These are phyloP conservation scores for Aurelia sp. DNA, from an alignment of 30 jellyfish, hydroid and myxozoan species.

Conservation along the genomic window DNA sequence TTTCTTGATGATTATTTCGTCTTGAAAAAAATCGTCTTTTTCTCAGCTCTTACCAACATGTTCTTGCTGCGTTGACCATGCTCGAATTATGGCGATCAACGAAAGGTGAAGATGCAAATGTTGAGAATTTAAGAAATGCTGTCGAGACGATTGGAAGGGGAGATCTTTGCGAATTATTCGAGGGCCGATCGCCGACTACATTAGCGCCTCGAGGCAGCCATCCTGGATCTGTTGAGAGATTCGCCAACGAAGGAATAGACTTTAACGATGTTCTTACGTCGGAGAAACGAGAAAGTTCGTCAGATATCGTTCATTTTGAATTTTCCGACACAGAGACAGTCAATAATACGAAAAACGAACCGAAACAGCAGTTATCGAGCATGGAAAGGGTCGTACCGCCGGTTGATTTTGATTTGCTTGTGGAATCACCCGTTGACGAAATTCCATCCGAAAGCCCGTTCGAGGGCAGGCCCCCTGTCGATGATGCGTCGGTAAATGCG, in stretches of 20 bases:
- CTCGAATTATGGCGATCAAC: slow-evolving; percentile 90
- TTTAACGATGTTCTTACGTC: neutral
- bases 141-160: slow-evolving; percentile 73
- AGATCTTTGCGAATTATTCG: slow-evolving; percentile 78
- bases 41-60: slow-evolving; percentile 78
- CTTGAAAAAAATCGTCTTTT: neutral
- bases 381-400: neutral
- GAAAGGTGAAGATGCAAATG: slow-evolving; percentile 71
- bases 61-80: slow-evolving; percentile 64
- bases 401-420: slow-evolving; percentile 7
- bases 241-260: slow-evolving; percentile 2
- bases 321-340: slow-evolving; percentile 17
- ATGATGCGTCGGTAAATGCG: neutral
- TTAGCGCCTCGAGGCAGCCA: slow-evolving; percentile 55
- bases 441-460: neutral
- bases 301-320: neutral
- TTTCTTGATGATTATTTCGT: too few relatives aligned
- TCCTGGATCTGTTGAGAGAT: neutral
- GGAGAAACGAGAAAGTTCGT: neutral
- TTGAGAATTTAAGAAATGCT: slow-evolving; percentile 76
- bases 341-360: neutral
- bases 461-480: slow-evolving; percentile 13
- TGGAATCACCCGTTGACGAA: slow-evolving; percentile 30
- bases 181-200: slow-evolving; percentile 64
- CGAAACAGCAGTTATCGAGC: neutral